Evolutionary conservation across 2,113 vertebrate species (phyloP), one percentile per base, ranked within the genome.

Genomic region (Stercorarius parasiticus): DNA sequence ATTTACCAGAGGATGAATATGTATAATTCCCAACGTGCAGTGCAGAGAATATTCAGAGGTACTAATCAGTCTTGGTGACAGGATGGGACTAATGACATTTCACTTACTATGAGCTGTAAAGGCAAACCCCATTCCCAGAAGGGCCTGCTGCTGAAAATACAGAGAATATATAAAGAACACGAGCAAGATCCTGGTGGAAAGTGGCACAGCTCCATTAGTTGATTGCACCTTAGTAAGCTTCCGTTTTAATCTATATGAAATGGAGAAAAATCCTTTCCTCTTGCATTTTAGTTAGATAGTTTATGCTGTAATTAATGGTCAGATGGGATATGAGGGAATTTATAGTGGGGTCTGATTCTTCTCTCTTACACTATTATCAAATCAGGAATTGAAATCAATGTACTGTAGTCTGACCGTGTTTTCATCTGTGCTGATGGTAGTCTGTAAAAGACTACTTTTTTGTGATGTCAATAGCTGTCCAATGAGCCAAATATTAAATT

Each of bases 1-100:
- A 98, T 97, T 97, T 98, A 55, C 86, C 36, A 86, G 70, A 62
- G 85, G 62, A 95, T 53, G 30, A 93, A 94, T 91, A 70, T 83
- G 8, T 34, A 47, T 82, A 64, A 82, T 82, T 95, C 27, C 59
- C 50, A 74, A 40, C 9, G 26, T 30, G 8, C 47, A 74, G 32
- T 64, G 27, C 40, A 83, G 45, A 4, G 7, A 90, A 59, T 67
- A 65, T 55, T 91, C 69, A 70, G 74, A 90, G 76, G 61, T 88
- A 77, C 38, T 90, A 93, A 96, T 94, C 76, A 78, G 25, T 82
- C 61, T 71, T 36, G 22, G 53, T 69, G 90, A 73, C 52, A 74
- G 30, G 45, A 78, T 53, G 32, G 76, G 19, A 88, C 65, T 80
- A 86, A 92, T 64, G 61, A 58, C 49, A 64, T 91, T 97, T 92